These are phyloP conservation scores for Acrobasis consociella DNA, from an alignment of 2,888 invertebrate genomes.

Conservation along the genomic window DNA sequence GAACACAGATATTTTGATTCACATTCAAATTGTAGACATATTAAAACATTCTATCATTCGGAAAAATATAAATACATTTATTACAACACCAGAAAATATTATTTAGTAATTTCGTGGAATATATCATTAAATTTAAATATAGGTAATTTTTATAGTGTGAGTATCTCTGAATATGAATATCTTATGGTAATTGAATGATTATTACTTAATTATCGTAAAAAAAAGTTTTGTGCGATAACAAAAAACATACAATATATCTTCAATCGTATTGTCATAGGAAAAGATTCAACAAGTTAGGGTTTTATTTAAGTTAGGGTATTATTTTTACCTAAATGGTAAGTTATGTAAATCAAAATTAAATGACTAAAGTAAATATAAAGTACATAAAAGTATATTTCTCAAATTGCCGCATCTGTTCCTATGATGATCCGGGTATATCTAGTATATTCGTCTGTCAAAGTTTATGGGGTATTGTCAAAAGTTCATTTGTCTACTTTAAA, in stretches of 20 bases:
- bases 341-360: no score
- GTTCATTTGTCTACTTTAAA: slow-evolving; percentile 54
- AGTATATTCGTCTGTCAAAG: slow-evolving; percentile 64
- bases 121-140: slow-evolving; percentile 60
- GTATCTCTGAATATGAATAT: slow-evolving; percentile 50
- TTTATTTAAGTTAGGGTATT: no score
- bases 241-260: slow-evolving; percentile 37
- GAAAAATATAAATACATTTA: slow-evolving; percentile 69
- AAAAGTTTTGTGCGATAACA: slow-evolving; percentile 70
- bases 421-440: slow-evolving; percentile 23
- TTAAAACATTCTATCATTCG: slow-evolving; percentile 63
- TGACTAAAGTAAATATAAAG: not conserved
- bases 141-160: slow-evolving; percentile 51
- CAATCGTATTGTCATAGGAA: slow-evolving; percentile 20
- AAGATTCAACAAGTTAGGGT: not conserved
- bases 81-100: slow-evolving; percentile 56
- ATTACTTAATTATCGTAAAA: slow-evolving; percentile 34
- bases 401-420: slow-evolving; percentile 24
- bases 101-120: slow-evolving; percentile 63
- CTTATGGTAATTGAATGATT: slow-evolving; percentile 40
- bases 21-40: slow-evolving; percentile 73
- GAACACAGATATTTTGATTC: slow-evolving; percentile 72
- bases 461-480: slow-evolving; percentile 74
- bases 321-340: no score
- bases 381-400: no score